Evolutionary conservation across 2,113 vertebrate genomes (phyloP).

Genomic region (Scytalopus superciliaris): DNA sequence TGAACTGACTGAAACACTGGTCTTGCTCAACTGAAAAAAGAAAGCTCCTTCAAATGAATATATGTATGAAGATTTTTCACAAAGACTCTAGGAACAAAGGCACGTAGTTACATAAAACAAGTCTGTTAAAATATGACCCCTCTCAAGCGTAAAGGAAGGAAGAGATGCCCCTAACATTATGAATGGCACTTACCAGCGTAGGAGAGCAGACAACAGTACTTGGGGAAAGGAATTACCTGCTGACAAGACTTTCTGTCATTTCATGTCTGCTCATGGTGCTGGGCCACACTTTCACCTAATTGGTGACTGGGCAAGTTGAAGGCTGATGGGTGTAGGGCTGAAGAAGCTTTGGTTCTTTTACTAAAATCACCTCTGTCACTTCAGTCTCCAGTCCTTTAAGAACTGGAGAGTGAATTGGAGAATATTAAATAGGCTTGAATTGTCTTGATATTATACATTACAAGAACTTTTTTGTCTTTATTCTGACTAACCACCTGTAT

Average conservation of each 20-base stretch:
- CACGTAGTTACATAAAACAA: not conserved
- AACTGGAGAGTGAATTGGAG: not conserved
- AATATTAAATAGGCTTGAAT: not conserved
- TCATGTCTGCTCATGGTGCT: not conserved
- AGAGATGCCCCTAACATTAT: not conserved
- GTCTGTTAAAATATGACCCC: not conserved
- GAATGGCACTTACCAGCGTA: not conserved
- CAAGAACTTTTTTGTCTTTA: not conserved
- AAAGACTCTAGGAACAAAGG: not conserved
- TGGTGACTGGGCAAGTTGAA: not conserved
- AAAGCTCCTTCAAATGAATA: not conserved
- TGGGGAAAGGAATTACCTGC: not conserved
- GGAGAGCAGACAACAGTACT: not conserved
- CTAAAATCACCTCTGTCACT: not conserved
- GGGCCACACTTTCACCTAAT: not conserved
- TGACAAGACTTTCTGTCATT: not conserved
- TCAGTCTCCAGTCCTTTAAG: not conserved
- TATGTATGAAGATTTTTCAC: not conserved
- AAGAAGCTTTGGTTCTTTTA: not conserved
- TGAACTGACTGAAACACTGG: not conserved
- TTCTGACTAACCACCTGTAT: not conserved
- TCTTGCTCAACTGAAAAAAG: not conserved
- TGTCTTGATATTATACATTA: not conserved
- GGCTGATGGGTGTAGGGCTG: rapidly evolving
- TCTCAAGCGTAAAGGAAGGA: not conserved